These are phyloP conservation scores for Strix uralensis DNA, from an alignment of 2,113 vertebrate species.

Conservation along the genomic window DNA sequence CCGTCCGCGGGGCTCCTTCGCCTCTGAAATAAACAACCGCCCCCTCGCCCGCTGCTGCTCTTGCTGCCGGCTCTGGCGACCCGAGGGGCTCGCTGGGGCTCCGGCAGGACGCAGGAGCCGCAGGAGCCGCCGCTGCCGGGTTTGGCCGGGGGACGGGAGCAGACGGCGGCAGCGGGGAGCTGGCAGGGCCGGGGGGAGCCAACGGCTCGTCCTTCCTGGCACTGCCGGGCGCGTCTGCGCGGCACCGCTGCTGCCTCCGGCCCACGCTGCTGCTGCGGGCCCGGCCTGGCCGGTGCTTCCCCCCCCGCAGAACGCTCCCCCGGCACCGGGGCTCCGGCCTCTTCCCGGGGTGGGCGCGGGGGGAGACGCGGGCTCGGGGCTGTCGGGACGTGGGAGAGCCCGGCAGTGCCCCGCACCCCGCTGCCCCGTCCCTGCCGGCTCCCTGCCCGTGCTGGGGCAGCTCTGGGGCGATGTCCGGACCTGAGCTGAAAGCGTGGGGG, in stretches of 20 bases:
- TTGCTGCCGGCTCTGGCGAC: background rate
- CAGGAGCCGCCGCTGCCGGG: background rate
- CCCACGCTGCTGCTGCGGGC: background rate
- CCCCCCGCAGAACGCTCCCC: background rate
- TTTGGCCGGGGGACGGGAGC: background rate
- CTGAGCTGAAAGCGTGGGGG: fast-evolving
- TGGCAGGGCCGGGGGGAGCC: background rate
- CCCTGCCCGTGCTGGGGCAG: background rate
- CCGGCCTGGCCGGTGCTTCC: background rate
- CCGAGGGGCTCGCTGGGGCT: too few relatives aligned
- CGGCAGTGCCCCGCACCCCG: fast-evolving
- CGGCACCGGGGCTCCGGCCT: too few relatives aligned
- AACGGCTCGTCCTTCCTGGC: background rate
- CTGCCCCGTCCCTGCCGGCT: background rate
- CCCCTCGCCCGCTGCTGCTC: background rate
- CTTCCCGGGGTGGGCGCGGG: background rate
- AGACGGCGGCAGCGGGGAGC: background rate
- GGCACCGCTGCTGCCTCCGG: background rate
- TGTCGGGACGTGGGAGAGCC: background rate
- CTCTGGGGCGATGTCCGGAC: fast-evolving
- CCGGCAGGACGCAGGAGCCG: background rate
- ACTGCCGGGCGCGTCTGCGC: background rate
- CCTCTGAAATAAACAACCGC: background rate
- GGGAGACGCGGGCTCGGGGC: fast-evolving
- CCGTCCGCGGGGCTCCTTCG: too few relatives aligned